These are phyloP conservation scores for Panopea generosa DNA, from an alignment of 2,888 invertebrate genomes.

Conservation along the genomic window DNA sequence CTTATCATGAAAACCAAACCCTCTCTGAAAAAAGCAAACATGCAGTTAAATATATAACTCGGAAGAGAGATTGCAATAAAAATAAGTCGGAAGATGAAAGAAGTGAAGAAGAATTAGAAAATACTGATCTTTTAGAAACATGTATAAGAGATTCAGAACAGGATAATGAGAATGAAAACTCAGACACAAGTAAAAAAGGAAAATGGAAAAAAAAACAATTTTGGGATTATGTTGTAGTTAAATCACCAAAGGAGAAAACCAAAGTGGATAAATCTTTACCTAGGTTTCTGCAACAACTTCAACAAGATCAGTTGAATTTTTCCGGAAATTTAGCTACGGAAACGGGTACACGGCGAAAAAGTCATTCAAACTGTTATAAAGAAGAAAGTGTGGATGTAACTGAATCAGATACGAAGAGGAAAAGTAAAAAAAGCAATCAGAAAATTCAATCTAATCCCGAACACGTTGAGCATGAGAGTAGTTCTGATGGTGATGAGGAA, in stretches of 20 bases:
- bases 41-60: no score
- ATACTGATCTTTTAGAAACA: neutral
- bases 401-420: neutral
- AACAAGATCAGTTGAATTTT: neutral
- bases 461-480: neutral
- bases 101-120: no score
- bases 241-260: neutral
- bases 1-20: no score
- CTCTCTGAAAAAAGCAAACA: no score
- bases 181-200: neutral
- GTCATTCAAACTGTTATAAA: neutral
- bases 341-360: no score
- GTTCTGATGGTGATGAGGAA: neutral
- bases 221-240: constrained; percentile 30
- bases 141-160: neutral
- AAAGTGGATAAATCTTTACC: constrained; percentile 10
- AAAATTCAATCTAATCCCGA: no score
- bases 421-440: neutral
- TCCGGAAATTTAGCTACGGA: neutral
- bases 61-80: neutral
- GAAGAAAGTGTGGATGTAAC: neutral
- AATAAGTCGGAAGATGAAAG: neutral
- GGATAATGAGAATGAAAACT: neutral
- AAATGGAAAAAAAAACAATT: neutral
- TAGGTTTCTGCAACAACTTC: neutral